Conservation (phyloP, 2,888 invertebrate genomes). For the Poecilus cupreus region DNA sequence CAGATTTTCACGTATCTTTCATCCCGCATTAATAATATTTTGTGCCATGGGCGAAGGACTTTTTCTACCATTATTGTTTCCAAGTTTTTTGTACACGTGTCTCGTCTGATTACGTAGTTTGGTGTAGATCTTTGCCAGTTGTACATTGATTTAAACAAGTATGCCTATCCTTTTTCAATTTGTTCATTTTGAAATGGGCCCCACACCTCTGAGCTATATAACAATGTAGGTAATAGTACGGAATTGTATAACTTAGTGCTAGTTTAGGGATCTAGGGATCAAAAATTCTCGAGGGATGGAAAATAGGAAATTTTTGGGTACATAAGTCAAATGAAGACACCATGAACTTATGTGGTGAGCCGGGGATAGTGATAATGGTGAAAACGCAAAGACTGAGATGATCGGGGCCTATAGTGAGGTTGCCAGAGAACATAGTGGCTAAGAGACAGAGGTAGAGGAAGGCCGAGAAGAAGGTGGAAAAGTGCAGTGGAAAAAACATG, state of each 20-base stretch:
- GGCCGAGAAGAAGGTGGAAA: too few species aligned
- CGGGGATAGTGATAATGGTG: too few species aligned
- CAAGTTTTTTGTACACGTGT: not conserved
- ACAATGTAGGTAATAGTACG: not conserved
- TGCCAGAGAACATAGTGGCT: too few species aligned
- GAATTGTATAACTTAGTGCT: not conserved
- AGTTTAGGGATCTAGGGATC: too few species aligned
- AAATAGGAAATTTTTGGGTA: too few species aligned
- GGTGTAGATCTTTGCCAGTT: not conserved
- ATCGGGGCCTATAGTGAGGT: too few species aligned
- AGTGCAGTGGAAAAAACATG: too few species aligned
- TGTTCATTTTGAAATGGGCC: not conserved
- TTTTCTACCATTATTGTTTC: not conserved
- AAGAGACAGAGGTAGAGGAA: too few species aligned
- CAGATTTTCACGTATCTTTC: conserved; percentile 9
- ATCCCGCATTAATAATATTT: not conserved
- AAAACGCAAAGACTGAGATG: too few species aligned
- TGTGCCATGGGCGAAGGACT: not conserved
- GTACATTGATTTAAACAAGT: not conserved
- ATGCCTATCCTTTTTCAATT: not conserved
- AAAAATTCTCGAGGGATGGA: too few species aligned
- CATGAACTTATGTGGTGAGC: too few species aligned
- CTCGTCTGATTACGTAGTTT: not conserved
- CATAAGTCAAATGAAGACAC: too few species aligned
- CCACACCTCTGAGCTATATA: not conserved